Base-by-base conservation (phyloP, 53 echinoderm and acorn worm genomes). In the Echinometra lucunter region DNA sequence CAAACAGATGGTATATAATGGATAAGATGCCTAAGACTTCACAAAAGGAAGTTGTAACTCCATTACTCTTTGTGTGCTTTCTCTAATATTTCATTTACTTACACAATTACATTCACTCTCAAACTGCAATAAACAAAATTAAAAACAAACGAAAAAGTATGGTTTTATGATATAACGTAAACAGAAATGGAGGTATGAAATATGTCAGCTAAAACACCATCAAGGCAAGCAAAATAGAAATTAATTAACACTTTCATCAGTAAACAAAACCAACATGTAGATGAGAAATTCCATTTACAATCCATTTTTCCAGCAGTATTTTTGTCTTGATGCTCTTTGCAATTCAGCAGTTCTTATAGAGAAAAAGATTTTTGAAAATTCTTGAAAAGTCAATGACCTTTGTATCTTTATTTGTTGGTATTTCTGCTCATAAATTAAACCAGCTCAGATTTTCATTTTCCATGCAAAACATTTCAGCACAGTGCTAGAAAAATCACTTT, bases 41-140 rank as follows among this genome's bases (percentile, higher is more conserved):
- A 72, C 13, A 13, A 32, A 34, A 12, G 8, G 12, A 16, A 28
- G 32, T 10, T 7, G 27, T 10, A 35, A 35, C 72, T 72, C 35
- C 32, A 12, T 72, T 3, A 30, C 15, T 72, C 72, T 63, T 0
- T 63, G 23, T 63, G 78, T 42, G 38, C 42, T 0, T 42, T 42
- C 21, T 40, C 42, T 78, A 40, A 19, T 21, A 6, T 72, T 35
- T 40, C 42, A 7, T 78, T 42, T 78, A 78, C 78, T 78, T 78
- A 78, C 78, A 78, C 42, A 42, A 78, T 78, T 78, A 78, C 78
- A 78, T 38, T 78, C 78, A 42, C 78, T 78, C 78, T 78, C 78
- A 78, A 19, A 78, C 78, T 78, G 42, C 42, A 78, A 10, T 42
- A 78, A 78, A 78, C 19, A 40, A 42, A 69, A 63, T 63, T 23